These are phyloP conservation scores for Callithrix jacchus DNA, from an alignment of 2,113 vertebrate genomes.

Conservation along the genomic window DNA sequence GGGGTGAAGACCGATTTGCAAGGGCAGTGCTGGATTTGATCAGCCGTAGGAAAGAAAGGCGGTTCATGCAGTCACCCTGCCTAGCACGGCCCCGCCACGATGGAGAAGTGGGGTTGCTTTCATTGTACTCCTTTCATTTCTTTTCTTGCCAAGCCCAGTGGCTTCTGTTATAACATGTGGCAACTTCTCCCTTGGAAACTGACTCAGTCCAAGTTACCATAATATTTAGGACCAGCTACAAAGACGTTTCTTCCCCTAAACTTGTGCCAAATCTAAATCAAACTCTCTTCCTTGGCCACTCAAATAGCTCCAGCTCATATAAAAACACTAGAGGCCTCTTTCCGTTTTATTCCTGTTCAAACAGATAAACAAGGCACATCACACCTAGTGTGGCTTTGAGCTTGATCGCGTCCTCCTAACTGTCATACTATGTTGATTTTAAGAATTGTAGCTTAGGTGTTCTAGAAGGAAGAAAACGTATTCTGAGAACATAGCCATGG, in stretches of 20 bases:
- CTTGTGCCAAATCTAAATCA: constrained; percentile 58
- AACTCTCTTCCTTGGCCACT: constrained; percentile 49
- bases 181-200: constrained; percentile 65
- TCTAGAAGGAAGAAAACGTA: not conserved
- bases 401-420: not conserved
- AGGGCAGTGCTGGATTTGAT: not conserved
- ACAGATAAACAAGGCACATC: constrained; percentile 45
- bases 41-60: not conserved
- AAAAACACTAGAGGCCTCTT: not conserved
- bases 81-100: not conserved
- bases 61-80: not conserved
- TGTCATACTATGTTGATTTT: not conserved
- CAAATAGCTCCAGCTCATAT: not conserved
- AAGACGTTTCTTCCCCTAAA: constrained; percentile 66
- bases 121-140: not conserved
- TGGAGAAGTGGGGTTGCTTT: not conserved
- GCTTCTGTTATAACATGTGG: constrained; percentile 73
- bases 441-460: not conserved
- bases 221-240: constrained; percentile 72
- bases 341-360: constrained; percentile 18
- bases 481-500: not conserved
- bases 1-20: not conserved
- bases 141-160: constrained; percentile 63
- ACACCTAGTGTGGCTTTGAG: not conserved
- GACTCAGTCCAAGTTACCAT: constrained; percentile 64